These are phyloP conservation scores for Herpetotheres cachinnans DNA, from an alignment of 2,113 vertebrate genomes.

Conservation along the genomic window DNA sequence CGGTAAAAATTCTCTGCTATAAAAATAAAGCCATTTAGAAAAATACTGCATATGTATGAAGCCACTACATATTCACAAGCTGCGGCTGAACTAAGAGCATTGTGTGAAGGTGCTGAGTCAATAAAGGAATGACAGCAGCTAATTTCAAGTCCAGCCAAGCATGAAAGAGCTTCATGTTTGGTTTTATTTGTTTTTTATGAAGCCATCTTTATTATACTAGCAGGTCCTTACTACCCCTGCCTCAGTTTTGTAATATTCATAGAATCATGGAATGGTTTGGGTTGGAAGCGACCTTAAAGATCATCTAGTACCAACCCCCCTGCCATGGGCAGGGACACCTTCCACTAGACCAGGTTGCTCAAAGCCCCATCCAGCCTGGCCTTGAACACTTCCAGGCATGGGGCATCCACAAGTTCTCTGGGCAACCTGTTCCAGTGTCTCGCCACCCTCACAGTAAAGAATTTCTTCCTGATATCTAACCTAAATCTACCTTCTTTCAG, in stretches of 20 bases:
- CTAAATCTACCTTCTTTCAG: no score
- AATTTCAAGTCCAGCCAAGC: background rate
- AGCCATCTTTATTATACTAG: background rate
- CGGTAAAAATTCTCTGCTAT: background rate
- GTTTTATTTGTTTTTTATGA: background rate
- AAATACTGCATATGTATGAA: background rate
- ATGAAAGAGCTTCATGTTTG: background rate
- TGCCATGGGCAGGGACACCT: no score
- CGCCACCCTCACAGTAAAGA: no score
- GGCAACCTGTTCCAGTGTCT: no score
- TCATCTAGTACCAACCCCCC: no score
- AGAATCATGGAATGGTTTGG: no score
- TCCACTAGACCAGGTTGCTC: no score
- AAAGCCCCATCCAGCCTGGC: no score
- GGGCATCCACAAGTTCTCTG: no score
- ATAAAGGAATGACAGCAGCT: background rate
- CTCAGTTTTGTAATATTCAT: background rate
- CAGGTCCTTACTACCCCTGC: background rate
- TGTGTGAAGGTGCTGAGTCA: background rate
- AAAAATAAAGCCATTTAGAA: background rate
- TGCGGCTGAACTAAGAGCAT: background rate
- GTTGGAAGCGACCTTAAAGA: no score
- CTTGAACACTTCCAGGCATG: no score
- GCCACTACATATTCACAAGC: background rate
- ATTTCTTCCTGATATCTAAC: no score